A percentile compares a stretch with the other conserved stretches of the same genome.
Conservation (phyloP, 2,797 vertebrate genomes). For the Hipposideros larvatus region DNA sequence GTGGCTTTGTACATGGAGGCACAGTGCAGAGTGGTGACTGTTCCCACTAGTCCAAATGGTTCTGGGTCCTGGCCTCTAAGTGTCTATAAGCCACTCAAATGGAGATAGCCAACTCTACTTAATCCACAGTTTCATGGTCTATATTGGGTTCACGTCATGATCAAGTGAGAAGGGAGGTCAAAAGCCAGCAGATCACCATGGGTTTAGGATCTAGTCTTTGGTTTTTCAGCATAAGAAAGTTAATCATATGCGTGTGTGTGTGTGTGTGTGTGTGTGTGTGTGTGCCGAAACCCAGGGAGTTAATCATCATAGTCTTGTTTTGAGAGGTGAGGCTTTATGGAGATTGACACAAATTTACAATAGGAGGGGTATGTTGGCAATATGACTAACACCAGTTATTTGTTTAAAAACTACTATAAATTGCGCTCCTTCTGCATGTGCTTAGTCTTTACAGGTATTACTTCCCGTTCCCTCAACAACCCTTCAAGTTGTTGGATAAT, state of each 20-base stretch:
- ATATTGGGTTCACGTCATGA: neutral
- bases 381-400: neutral
- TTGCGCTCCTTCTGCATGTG: neutral
- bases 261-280: too few species aligned
- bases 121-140: neutral
- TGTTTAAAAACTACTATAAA: conserved; percentile 9
- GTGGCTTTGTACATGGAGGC: neutral
- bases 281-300: too few species aligned
- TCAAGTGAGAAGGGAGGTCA: neutral
- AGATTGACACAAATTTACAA: neutral
- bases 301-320: neutral
- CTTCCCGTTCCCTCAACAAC: neutral
- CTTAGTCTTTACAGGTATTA: neutral
- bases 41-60: neutral
- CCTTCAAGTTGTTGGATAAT: neutral
- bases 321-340: neutral
- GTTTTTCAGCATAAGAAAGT: neutral
- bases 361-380: neutral
- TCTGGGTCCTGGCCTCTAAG: neutral
- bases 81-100: neutral
- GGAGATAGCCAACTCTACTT: neutral
- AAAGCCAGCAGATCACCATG: neutral
- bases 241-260: neutral
- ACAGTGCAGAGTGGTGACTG: neutral
- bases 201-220: neutral